Evolutionary conservation across 2,888 invertebrate genomes (phyloP).

Genomic region (Pollenia labialis): DNA sequence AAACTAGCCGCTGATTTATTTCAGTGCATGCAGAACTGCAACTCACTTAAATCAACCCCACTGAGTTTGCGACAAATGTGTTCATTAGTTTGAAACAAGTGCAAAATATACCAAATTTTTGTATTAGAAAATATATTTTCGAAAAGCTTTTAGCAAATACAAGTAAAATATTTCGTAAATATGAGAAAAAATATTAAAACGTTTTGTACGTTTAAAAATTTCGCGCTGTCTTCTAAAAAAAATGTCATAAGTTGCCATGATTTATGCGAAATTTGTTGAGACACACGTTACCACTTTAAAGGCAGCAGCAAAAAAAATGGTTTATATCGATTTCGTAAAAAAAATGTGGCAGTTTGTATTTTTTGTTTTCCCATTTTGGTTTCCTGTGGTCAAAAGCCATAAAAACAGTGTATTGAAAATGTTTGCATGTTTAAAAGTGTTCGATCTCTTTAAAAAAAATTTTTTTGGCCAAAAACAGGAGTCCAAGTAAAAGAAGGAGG

Average conservation of each 20-base stretch:
- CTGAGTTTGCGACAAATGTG: slow-evolving; percentile 71
- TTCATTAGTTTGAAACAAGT: slow-evolving; percentile 72
- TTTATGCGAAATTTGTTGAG: slow-evolving; percentile 70
- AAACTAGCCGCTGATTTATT: slow-evolving; percentile 2
- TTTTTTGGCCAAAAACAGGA: background rate
- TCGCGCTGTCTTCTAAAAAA: slow-evolving; percentile 55
- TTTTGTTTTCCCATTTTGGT: slow-evolving; percentile 21
- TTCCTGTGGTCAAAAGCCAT: slow-evolving; percentile 36
- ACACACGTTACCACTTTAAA: slow-evolving; percentile 68
- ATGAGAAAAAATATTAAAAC: slow-evolving; percentile 20
- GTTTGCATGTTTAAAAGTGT: slow-evolving; percentile 37
- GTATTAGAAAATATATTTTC: background rate
- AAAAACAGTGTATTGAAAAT: slow-evolving; percentile 9
- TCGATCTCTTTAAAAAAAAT: background rate
- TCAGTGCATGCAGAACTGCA: slow-evolving; percentile 1
- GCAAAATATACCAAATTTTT: slow-evolving; percentile 56
- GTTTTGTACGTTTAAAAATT: slow-evolving; percentile 39
- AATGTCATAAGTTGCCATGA: slow-evolving; percentile 73
- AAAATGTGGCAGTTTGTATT: slow-evolving; percentile 16
- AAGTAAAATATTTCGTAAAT: slow-evolving; percentile 50
- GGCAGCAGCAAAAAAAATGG: background rate
- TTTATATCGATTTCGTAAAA: slow-evolving; percentile 24
- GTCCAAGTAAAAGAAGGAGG: background rate
- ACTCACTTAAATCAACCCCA: slow-evolving; percentile 27
- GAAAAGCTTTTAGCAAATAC: slow-evolving; percentile 34